Base-by-base conservation (phyloP, 1,140 invertebrate genomes). In the Mizuhopecten yessoensis region DNA sequence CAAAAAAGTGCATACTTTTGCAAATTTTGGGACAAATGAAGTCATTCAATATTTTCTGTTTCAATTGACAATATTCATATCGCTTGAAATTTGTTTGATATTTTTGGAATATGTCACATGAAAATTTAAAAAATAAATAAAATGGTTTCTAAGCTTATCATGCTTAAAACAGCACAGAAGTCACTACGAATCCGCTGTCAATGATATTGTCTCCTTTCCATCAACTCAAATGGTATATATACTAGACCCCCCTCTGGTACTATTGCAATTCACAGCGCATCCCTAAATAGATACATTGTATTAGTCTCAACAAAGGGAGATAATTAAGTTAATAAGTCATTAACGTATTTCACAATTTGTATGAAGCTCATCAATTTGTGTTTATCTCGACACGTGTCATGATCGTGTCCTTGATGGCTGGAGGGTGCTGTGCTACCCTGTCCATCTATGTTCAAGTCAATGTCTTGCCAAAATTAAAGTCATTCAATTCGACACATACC, bases 281-380 rank as follows among this genome's bases (percentile, higher is more conserved):
- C n/a, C n/a, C 57, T 9, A 17, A 75, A 75, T 75, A 29, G 57
- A 9, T 75, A 75, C 57, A n/a, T 29, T 75, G n/a, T 75, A 75
- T 29, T 29, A 57, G 45, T 57, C 45, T 23, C 45, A 75, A 75
- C n/a, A 75, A 75, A n/a, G 57, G 57, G 57, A 75, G 57, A 75
- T 75, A 75, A 75, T 29, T 75, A 75, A 0, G 0, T 29, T 75
- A 75, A 75, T 75, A 29, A 29, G 57, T 75, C 57, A n/a, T 75
- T 75, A 75, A 29, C n/a, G 17, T 29, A 5, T 29, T 75, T 75
- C 29, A 75, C 57, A 75, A 75, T 29, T n/a, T 29, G 42, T 45
- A 75, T 29, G 57, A 75, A 29, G 57, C 57, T 75, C 57, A 75
- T 75, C 57, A 75, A 75, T 75, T 75, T 75, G 23, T 75, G 57